These are phyloP conservation scores for Apodemia mormo DNA, from an alignment of 2,888 invertebrate species.

Conservation along the genomic window DNA sequence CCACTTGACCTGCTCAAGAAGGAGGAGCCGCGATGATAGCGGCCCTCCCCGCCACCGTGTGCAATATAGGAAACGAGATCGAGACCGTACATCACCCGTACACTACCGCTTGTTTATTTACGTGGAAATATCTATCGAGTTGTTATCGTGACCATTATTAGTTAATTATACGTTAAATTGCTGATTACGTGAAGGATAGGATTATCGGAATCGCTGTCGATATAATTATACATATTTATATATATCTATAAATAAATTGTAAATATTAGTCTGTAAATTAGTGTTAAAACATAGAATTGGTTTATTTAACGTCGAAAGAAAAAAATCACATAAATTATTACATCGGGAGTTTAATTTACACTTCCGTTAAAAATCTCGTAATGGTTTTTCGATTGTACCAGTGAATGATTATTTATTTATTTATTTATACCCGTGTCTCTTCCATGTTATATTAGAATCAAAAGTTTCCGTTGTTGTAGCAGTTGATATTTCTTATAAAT, in stretches of 20 bases:
- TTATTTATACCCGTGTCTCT: conserved; percentile 58
- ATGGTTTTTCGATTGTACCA: conserved; percentile 81
- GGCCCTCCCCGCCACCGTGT: conserved; percentile 48
- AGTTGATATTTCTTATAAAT: conserved; percentile 69
- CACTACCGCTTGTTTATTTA: conserved; percentile 80
- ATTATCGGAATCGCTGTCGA: conserved; percentile 75
- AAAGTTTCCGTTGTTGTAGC: conserved; percentile 49
- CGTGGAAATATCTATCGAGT: conserved; percentile 77
- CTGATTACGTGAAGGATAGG: conserved; percentile 75
- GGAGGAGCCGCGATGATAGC: conserved; percentile 81
- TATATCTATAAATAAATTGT: conserved; percentile 81
- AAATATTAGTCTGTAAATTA: conserved; percentile 80
- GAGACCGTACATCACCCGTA: conserved; percentile 56
- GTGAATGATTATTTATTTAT: conserved; percentile 77
- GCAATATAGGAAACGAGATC: conserved; percentile 64
- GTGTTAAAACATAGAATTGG: conserved; percentile 80
- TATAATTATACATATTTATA: conserved; percentile 82
- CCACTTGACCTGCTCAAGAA: conserved; percentile 84
- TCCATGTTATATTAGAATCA: conserved; percentile 55
- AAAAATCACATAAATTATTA: conserved; percentile 80
- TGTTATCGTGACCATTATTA: conserved; percentile 81
- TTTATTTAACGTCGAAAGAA: conserved; percentile 80
- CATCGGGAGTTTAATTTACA: conserved; percentile 74
- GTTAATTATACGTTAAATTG: conserved; percentile 80
- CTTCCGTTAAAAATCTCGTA: conserved; percentile 80